Evolutionary conservation across 2,888 invertebrate genomes (phyloP).

Genomic region (Acanthosepion pharaonis): DNA sequence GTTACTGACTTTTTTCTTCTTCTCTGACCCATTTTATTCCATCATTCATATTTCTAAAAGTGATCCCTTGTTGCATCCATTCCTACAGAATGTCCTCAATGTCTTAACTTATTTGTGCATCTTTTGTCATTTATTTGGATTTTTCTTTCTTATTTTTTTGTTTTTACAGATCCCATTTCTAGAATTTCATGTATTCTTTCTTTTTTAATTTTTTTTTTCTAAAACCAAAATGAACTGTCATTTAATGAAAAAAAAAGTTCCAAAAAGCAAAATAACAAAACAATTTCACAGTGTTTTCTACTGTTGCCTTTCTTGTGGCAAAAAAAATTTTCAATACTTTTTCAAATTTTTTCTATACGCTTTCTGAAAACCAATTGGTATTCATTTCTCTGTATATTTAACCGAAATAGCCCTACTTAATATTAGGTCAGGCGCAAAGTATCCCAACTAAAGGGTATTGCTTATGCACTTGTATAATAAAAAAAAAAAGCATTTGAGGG

Average conservation of each 20-base stretch:
- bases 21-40: neutral
- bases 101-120: neutral
- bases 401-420: constrained; percentile 6
- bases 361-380: neutral
- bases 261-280: neutral
- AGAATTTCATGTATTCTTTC: neutral
- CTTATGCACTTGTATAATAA: constrained; percentile 20
- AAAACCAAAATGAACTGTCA: neutral
- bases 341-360: neutral
- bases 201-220: neutral
- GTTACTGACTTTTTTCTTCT: neutral
- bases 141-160: too few species aligned
- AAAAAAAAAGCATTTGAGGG: neutral
- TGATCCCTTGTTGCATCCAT: neutral
- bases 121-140: neutral
- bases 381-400: constrained; percentile 22
- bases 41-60: neutral
- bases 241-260: neutral
- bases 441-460: neutral
- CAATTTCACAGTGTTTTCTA: neutral
- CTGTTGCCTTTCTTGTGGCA: constrained; percentile 14
- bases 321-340: neutral
- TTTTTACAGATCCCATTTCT: neutral
- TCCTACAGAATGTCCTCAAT: neutral
- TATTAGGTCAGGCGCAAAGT: constrained; percentile 13